Evolutionary conservation across 37 sponge, comb jelly and placozoan species (phyloP).

Genomic region (Trichoplax adhaerens): DNA sequence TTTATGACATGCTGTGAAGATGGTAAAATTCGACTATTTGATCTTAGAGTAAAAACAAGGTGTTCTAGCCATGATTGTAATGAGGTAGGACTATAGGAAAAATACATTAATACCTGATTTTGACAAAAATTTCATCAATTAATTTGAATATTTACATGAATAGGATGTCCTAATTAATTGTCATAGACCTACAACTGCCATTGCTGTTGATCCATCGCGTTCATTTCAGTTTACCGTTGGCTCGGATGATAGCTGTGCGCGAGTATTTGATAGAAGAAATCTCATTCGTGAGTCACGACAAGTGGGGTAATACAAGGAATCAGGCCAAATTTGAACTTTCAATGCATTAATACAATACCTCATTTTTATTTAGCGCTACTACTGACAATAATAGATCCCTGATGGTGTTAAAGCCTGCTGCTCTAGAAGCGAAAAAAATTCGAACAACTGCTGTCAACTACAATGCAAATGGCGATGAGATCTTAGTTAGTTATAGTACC

Average conservation of each 20-base stretch:
- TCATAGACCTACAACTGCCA: slow-evolving; percentile 22
- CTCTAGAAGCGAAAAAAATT: slow-evolving; percentile 8
- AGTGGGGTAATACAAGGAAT: slow-evolving; percentile 4
- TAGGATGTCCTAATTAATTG: slow-evolving; percentile 8
- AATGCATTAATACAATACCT: background rate
- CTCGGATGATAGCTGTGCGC: slow-evolving; percentile 36
- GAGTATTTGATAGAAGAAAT: slow-evolving; percentile 53
- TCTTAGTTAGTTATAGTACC: slow-evolving; percentile 58
- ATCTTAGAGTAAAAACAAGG: slow-evolving; percentile 42
- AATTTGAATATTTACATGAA: background rate
- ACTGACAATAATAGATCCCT: too few species aligned
- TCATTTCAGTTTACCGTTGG: slow-evolving; percentile 46
- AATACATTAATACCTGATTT: background rate
- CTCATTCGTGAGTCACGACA: background rate
- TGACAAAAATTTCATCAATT: background rate
- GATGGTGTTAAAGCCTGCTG: slow-evolving; percentile 9
- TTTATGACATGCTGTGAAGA: slow-evolving; percentile 71
- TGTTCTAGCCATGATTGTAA: slow-evolving; percentile 42
- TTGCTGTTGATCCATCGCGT: slow-evolving; percentile 46
- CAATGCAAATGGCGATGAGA: slow-evolving; percentile 35
- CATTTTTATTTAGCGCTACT: too few species aligned
- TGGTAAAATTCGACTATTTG: slow-evolving; percentile 54
- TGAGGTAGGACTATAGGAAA: slow-evolving; percentile 12
- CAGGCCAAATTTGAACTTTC: background rate
- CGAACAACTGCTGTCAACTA: slow-evolving; percentile 56